These are phyloP conservation scores for Hemitrygon akajei DNA, from an alignment of 2,797 vertebrate genomes.

Conservation along the genomic window DNA sequence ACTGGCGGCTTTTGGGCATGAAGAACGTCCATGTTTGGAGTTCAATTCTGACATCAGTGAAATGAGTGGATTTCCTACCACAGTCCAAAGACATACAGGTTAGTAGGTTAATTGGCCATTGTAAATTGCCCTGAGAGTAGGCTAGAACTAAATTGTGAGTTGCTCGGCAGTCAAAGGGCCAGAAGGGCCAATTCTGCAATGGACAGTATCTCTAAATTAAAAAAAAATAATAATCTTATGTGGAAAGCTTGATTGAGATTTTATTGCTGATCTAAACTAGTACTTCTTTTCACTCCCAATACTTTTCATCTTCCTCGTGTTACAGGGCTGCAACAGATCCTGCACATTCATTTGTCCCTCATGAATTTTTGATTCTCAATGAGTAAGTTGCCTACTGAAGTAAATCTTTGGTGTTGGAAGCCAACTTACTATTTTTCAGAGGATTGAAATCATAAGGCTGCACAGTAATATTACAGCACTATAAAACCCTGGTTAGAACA, in stretches of 20 bases:
- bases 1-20: not conserved
- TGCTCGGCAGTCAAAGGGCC: too few relatives aligned
- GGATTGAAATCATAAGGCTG: too few relatives aligned
- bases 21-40: not conserved
- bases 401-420: not conserved
- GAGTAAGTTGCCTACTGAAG: not conserved
- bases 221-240: not conserved
- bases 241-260: not conserved
- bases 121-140: too few relatives aligned
- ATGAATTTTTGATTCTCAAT: not conserved
- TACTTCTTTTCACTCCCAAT: not conserved
- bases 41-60: too few relatives aligned
- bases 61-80: too few relatives aligned
- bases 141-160: too few relatives aligned
- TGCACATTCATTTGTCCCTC: not conserved
- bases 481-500: too few relatives aligned
- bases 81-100: too few relatives aligned
- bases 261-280: not conserved
- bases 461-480: too few relatives aligned
- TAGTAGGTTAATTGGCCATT: too few relatives aligned
- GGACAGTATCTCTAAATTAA: too few relatives aligned
- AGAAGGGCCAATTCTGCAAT: too few relatives aligned
- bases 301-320: not conserved
- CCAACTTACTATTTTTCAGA: not conserved
- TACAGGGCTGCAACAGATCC: not conserved